A percentile compares a stretch with the other conserved stretches of the same genome.
These are phyloP conservation scores for Porites divaricata DNA, from an alignment of 92 coral and sea anemone species.

Conservation along the genomic window DNA sequence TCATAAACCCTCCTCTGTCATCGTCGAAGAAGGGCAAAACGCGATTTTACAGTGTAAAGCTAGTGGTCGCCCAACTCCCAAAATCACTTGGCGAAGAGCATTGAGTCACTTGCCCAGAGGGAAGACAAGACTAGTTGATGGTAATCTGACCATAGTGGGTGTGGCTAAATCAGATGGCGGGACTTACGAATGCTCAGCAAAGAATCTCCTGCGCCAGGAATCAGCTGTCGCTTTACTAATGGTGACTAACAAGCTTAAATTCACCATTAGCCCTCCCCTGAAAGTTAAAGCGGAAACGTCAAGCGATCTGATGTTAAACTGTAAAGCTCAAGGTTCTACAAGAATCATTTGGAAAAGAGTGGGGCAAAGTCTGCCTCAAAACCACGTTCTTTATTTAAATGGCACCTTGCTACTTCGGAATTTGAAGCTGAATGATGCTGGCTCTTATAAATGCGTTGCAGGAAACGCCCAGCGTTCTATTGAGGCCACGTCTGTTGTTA, in stretches of 20 bases:
- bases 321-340: slow-evolving; percentile 36
- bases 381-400: slow-evolving; percentile 25
- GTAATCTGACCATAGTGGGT: slow-evolving; percentile 9
- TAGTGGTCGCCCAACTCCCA: slow-evolving; percentile 46
- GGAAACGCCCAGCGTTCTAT: slow-evolving; percentile 35
- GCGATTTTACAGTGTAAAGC: slow-evolving; percentile 49
- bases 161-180: slow-evolving; percentile 32
- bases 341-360: slow-evolving; percentile 23
- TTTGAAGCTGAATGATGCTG: neutral
- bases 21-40: slow-evolving; percentile 46
- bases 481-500: slow-evolving; percentile 30
- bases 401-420: slow-evolving; percentile 42
- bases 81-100: slow-evolving; percentile 45
- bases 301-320: slow-evolving; percentile 1
- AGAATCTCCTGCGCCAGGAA: slow-evolving; percentile 18
- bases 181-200: slow-evolving; percentile 15
- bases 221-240: slow-evolving; percentile 29
- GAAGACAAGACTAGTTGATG: neutral
- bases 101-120: slow-evolving; percentile 27
- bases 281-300: neutral
- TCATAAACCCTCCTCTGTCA: slow-evolving; percentile 31
- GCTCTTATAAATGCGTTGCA: slow-evolving; percentile 56
- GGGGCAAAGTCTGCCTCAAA: slow-evolving; percentile 5
- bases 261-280: slow-evolving; percentile 1
- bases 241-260: slow-evolving; percentile 21